Evolutionary conservation across 2,113 vertebrate genomes (phyloP).

Genomic region (Macrotus californicus): DNA sequence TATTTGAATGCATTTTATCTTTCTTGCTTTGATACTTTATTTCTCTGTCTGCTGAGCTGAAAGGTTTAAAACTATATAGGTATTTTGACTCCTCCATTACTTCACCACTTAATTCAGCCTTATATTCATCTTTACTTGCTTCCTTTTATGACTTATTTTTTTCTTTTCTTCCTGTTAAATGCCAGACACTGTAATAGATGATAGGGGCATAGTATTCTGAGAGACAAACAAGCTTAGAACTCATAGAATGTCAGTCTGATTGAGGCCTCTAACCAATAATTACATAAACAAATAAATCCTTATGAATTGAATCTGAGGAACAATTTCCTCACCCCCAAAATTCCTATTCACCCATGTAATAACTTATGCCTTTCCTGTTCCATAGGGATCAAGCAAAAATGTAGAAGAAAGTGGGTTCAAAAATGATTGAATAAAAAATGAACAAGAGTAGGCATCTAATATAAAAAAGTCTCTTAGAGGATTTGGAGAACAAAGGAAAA

Average conservation of each 20-base stretch:
- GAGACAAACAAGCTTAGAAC: not conserved
- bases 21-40: not conserved
- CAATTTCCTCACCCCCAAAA: not conserved
- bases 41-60: not conserved
- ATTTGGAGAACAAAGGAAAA: not conserved
- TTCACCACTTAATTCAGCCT: not conserved
- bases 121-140: not conserved
- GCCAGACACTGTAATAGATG: not conserved
- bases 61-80: not conserved
- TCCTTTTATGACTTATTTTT: not conserved
- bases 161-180: not conserved
- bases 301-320: not conserved
- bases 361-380: not conserved
- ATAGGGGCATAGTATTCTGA: not conserved
- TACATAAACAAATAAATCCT: not conserved
- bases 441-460: not conserved
- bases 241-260: not conserved
- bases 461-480: not conserved
- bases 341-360: not conserved
- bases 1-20: not conserved
- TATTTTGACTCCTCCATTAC: not conserved
- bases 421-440: not conserved
- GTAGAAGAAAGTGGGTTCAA: not conserved
- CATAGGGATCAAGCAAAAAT: not conserved
- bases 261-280: not conserved